phyloP scores from a whole-genome alignment of 2,888 invertebrate genomes.

The Andrena fulva region DNA sequence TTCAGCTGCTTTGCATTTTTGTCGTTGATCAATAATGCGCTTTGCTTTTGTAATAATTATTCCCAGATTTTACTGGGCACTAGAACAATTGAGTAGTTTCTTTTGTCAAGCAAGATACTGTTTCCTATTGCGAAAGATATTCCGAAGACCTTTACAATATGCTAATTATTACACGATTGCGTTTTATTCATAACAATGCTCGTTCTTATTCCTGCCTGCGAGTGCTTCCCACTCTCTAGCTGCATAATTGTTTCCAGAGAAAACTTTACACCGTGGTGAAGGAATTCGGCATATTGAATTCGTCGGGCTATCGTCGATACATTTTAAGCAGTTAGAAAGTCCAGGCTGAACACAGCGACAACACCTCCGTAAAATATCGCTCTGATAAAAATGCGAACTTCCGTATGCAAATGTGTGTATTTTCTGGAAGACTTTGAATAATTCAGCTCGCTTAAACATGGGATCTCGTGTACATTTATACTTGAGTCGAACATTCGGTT shows the following conservation, averaged over 20 bases:
- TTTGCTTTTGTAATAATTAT: no score
- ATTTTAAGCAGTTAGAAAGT: constrained; percentile 19
- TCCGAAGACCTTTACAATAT: no score
- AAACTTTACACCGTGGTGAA: neutral
- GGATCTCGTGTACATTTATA: neutral
- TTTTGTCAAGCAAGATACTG: no score
- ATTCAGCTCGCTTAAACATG: constrained; percentile 10
- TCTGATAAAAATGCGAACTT: constrained; percentile 17
- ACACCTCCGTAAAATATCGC: neutral
- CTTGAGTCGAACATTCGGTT: neutral
- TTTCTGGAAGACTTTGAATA: constrained; percentile 6
- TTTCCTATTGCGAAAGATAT: no score
- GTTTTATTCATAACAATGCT: neutral
- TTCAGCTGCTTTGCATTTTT: no score
- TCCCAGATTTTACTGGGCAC: no score
- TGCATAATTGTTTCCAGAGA: neutral
- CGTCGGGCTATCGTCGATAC: neutral
- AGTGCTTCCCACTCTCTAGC: neutral
- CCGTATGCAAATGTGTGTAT: constrained; percentile 1
- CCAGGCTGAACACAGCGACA: neutral
- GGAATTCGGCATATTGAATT: neutral
- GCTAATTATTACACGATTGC: neutral
- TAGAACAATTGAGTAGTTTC: no score
- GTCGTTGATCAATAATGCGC: no score
- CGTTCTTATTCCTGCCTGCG: neutral